phyloP scores from a whole-genome alignment of 1,140 invertebrate genomes.

The Polypedilum pembai region DNA sequence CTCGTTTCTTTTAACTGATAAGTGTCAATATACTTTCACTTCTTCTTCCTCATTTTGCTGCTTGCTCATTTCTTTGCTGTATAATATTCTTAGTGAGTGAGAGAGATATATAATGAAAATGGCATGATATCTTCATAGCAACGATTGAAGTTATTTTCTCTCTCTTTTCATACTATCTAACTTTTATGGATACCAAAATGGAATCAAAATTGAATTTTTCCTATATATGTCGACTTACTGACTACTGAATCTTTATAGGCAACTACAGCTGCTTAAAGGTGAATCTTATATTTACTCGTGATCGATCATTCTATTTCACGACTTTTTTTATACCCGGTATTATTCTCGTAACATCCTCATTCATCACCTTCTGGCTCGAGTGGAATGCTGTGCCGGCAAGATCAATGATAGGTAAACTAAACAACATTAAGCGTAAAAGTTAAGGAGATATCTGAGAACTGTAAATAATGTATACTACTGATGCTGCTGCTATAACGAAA shows the following conservation, averaged over 20 bases:
- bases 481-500: background rate
- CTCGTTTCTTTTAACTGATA: conserved; percentile 7
- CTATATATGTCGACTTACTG: too few species aligned
- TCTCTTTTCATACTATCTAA: background rate
- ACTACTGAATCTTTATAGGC: conserved; percentile 47
- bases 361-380: conserved; percentile 75
- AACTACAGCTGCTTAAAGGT: conserved; percentile 87
- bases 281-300: conserved; percentile 83
- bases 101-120: background rate
- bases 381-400: conserved; percentile 86
- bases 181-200: conserved; percentile 3
- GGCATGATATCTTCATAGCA: background rate
- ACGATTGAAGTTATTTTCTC: background rate
- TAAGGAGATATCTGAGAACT: background rate
- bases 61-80: background rate
- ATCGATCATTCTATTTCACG: conserved; percentile 89
- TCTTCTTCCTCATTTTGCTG: background rate
- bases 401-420: conserved; percentile 69
- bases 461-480: background rate
- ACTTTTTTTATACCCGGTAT: conserved; percentile 84
- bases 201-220: background rate
- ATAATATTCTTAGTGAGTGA: background rate
- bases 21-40: background rate
- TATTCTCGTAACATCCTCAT: conserved; percentile 56
- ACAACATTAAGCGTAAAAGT: background rate